Percentiles rank a stretch among this genome's conserved stretches.
These are phyloP conservation scores for Drosophila nikananu DNA, from an alignment of 1,140 invertebrate genomes.

Conservation along the genomic window DNA sequence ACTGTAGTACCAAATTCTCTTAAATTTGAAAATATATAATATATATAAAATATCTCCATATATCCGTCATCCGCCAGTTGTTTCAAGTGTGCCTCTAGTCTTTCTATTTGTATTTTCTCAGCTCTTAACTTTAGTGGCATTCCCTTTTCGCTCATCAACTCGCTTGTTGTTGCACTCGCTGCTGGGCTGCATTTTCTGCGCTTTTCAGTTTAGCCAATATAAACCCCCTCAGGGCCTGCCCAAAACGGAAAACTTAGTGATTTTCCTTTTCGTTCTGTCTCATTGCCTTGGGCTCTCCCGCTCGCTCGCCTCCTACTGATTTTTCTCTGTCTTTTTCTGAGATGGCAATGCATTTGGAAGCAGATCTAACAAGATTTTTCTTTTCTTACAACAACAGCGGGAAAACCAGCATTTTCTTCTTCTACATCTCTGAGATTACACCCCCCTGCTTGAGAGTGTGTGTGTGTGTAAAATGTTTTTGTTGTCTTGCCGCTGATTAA, in stretches of 20 bases:
- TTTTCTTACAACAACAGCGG: constrained; percentile 34
- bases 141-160: constrained; percentile 65
- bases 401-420: constrained; percentile 43
- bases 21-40: neutral
- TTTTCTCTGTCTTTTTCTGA: constrained; percentile 26
- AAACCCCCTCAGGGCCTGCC: neutral
- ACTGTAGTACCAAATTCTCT: neutral
- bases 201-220: constrained; percentile 53
- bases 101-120: constrained; percentile 7
- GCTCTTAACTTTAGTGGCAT: constrained; percentile 31
- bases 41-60: neutral
- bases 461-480: constrained; percentile 54
- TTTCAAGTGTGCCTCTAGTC: constrained; percentile 6
- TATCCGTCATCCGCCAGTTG: neutral
- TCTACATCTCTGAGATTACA: constrained; percentile 6
- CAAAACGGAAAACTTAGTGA: constrained; percentile 2
- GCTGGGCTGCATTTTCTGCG: constrained; percentile 53
- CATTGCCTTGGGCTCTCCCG: constrained; percentile 41
- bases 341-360: constrained; percentile 62
- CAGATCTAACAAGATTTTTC: constrained; percentile 72
- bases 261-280: constrained; percentile 40
- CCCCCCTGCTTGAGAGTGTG: neutral
- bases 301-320: constrained; percentile 16
- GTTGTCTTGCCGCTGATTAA: constrained; percentile 72
- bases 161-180: constrained; percentile 34